phyloP scores from a whole-genome alignment of 2,797 vertebrate species.

The Varecia variegata region DNA sequence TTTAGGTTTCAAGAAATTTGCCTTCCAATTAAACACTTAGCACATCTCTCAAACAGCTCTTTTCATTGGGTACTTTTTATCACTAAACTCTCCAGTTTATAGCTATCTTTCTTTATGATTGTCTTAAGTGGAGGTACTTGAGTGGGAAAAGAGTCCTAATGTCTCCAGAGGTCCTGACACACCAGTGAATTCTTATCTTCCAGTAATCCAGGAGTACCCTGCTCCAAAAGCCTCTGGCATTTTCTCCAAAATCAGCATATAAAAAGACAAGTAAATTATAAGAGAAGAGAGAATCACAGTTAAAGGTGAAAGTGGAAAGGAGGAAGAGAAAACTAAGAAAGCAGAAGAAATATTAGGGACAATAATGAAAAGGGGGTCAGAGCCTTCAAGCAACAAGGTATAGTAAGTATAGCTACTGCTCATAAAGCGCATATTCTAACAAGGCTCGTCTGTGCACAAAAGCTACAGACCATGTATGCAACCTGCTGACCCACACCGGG shows the following conservation, averaged over 20 bases:
- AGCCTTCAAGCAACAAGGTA: neutral
- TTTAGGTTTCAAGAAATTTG: neutral
- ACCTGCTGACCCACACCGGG: neutral
- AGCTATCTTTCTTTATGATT: neutral
- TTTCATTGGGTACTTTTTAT: neutral
- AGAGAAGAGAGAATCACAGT: neutral
- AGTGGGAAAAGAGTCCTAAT: neutral
- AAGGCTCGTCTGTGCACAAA: neutral
- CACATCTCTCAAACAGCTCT: neutral
- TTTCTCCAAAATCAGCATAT: neutral
- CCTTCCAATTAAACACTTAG: conserved; percentile 42
- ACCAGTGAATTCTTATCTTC: conserved; percentile 17
- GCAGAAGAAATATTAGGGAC: neutral
- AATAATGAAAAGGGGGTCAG: neutral
- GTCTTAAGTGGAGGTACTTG: neutral
- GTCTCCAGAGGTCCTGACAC: neutral
- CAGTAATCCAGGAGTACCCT: neutral
- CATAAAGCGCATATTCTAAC: neutral
- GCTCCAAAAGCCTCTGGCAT: conserved; percentile 11
- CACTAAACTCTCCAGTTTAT: neutral
- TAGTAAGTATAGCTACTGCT: neutral
- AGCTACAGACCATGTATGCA: neutral
- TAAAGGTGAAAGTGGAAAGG: neutral
- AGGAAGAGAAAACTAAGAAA: neutral
- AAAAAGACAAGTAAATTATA: neutral